phyloP scores from a whole-genome alignment of 2,888 invertebrate species.

The Pocota personata region DNA sequence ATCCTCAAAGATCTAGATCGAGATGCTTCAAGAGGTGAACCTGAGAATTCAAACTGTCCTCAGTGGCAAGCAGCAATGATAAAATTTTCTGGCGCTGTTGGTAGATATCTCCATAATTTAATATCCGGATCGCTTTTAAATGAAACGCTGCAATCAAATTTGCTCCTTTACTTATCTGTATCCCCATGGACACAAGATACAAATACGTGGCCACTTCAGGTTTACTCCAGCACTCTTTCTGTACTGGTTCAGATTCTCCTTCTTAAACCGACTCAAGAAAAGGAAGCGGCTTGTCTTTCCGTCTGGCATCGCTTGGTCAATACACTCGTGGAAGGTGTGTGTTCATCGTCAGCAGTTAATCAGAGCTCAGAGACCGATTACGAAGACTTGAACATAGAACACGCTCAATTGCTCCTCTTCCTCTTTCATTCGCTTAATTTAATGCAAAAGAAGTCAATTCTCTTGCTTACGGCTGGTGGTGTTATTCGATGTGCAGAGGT shows the following conservation, averaged over 20 bases:
- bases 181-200: slow-evolving; percentile 88
- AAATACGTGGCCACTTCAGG: slow-evolving; percentile 90
- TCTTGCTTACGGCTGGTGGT: slow-evolving; percentile 91
- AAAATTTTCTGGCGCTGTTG: slow-evolving; percentile 81
- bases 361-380: slow-evolving; percentile 80
- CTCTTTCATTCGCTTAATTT: slow-evolving; percentile 96
- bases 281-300: slow-evolving; percentile 94
- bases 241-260: slow-evolving; percentile 94
- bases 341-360: slow-evolving; percentile 76
- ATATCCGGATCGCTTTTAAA: slow-evolving; percentile 88
- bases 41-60: slow-evolving; percentile 83
- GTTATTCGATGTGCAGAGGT: slow-evolving; percentile 88
- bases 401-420: slow-evolving; percentile 95
- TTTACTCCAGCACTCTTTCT: slow-evolving; percentile 90
- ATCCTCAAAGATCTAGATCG: slow-evolving; percentile 95
- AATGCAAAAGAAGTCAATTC: slow-evolving; percentile 97
- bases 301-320: slow-evolving; percentile 96
- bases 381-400: slow-evolving; percentile 96
- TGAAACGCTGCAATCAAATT: slow-evolving; percentile 87
- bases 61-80: slow-evolving; percentile 83
- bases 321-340: slow-evolving; percentile 93
- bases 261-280: slow-evolving; percentile 91
- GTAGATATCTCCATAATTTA: slow-evolving; percentile 85
- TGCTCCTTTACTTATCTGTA: slow-evolving; percentile 89
- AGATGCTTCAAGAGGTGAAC: slow-evolving; percentile 93